Evolutionary conservation across 2,113 vertebrate species (phyloP), one percentile per base, ranked within the genome.

Genomic region (Myiozetetes cayanensis): DNA sequence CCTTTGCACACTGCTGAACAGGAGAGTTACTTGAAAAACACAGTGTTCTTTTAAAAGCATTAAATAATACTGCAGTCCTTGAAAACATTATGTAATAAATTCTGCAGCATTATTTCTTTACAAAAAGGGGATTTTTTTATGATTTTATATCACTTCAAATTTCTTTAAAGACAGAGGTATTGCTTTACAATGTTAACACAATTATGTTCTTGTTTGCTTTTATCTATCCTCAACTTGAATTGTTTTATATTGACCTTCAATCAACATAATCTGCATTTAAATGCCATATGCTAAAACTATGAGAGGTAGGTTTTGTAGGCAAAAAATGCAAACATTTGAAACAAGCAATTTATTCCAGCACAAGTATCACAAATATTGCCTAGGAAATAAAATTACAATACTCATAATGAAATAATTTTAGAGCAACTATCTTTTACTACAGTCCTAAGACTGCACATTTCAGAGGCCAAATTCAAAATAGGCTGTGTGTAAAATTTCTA

Each of bases 31-130:
- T 13, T 53, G 59, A 73, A 63, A 71, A 80, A 30, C 47, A 78
- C 30, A 44, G 39, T 15, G 25, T 59, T 85, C 44, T 91, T 63
- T 85, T 41, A 61, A 87, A 81, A 52, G 74, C 49, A 58, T 63
- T 19, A 80, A 89, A 78, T 39, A 62, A 70, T 53, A 85, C 67
- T 55, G 89, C 81, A 91, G 89, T 70, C 24, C 46, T 82, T 53
- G 41, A 91, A 89, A 76, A 50, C 6, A n/a, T 94, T 91, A 89
- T 56, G 50, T 87, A 91, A 95, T 72, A 80, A 85, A 91, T 66
- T 55, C 67, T 83, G 71, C 59, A 91, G 72, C 24, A 55, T 71
- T 76, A 67, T 53, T 70, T 85, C 50, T 53, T 58, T 71, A 33
- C 41, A 79, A 77, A 44, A 23, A 19, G 12, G 6, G 8, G 5